Evolutionary conservation across 1,140 invertebrate genomes (phyloP), one percentile per base, ranked within the genome.

Genomic region (Hycleus phaleratus): DNA sequence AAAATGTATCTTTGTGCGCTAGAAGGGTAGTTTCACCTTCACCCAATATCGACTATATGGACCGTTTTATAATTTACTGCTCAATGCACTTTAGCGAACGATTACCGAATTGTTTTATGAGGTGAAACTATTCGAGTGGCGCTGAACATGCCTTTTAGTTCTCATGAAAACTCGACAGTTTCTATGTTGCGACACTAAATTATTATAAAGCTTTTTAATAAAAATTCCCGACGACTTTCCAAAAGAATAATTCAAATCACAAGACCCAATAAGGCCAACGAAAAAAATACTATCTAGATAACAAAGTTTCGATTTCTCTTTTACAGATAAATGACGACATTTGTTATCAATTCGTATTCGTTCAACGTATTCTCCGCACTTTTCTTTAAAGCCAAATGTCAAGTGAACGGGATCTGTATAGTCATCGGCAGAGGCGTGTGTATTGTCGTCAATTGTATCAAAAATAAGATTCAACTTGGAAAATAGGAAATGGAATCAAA

Each of bases 341-440:
- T 60, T 56, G 58, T 43, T 54, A 50, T 11, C 58, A 48, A 57
- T 57, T 61, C 54, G 54, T 61, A 61, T 61, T 56, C 59, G 49
- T 43, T n/a, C 9, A 50, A 47, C 59, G 54, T 61, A 52, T 40
- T 55, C 26, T 57, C 47, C 38, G 49, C 59, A 57, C 59, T 42
- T 42, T 42, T 42, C 40, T 42, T 42, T 42, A 42, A 42, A 11
- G 40, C 40, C 39, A 26, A 44, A 49, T 50, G 44, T 56, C 58
- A 54, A 59, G 49, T 40, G 50, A 55, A 49, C 44, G 58, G 40
- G 38, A 59, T 51, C 54, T 59, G 54, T 55, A 51, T 46, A 46
- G 46, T 10, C 58, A 47, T 60, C 53, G 53, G 51, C 56, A 56
- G 46, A 53, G 26, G 11, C 9, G 4, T 39, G 39, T 53, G 53